Percentiles rank a stretch among this genome's conserved stretches.
Conservation (phyloP, 2,888 invertebrate genomes). For the Cerceris ruficornis region DNA sequence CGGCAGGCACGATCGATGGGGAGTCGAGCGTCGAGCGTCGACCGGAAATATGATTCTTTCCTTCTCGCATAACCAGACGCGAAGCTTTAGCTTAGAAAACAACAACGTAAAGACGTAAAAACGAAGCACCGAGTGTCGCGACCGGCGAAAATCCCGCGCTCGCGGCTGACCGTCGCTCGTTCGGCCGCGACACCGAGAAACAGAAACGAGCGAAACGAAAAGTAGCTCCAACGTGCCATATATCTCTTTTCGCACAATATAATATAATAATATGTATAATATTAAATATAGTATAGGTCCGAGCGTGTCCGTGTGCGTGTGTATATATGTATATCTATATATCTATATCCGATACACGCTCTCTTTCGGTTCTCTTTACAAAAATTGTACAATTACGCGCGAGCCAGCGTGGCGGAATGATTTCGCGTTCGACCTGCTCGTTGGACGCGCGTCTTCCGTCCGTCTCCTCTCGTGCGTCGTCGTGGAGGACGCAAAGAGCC, state of each 20-base stretch:
- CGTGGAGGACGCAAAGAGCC: not conserved
- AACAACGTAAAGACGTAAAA: constrained; percentile 55
- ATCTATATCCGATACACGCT: constrained; percentile 52
- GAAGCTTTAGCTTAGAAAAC: constrained; percentile 66
- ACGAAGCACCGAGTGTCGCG: constrained; percentile 69
- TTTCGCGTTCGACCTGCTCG: constrained; percentile 44
- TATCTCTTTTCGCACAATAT: constrained; percentile 57
- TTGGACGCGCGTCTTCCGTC: constrained; percentile 28
- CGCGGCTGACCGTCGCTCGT: constrained; percentile 8
- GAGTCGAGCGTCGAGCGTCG: constrained; percentile 31
- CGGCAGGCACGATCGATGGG: constrained; percentile 32
- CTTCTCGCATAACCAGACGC: constrained; percentile 30
- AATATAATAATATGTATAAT: constrained; percentile 35
- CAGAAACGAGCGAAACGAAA: constrained; percentile 18
- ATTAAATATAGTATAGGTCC: constrained; percentile 40
- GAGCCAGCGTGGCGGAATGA: constrained; percentile 72
- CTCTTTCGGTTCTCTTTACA: constrained; percentile 48
- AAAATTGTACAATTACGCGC: constrained; percentile 61
- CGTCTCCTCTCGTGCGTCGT: not conserved
- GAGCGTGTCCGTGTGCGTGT: too few species aligned
- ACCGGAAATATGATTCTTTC: not conserved
- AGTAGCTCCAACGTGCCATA: constrained; percentile 65
- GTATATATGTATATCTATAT: constrained; percentile 33
- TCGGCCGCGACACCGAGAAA: constrained; percentile 35
- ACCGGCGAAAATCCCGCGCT: constrained; percentile 46